Evolutionary conservation across 2,113 vertebrate species (phyloP), one percentile per base, ranked within the genome.

Genomic region (Chlorodrepanis virens): DNA sequence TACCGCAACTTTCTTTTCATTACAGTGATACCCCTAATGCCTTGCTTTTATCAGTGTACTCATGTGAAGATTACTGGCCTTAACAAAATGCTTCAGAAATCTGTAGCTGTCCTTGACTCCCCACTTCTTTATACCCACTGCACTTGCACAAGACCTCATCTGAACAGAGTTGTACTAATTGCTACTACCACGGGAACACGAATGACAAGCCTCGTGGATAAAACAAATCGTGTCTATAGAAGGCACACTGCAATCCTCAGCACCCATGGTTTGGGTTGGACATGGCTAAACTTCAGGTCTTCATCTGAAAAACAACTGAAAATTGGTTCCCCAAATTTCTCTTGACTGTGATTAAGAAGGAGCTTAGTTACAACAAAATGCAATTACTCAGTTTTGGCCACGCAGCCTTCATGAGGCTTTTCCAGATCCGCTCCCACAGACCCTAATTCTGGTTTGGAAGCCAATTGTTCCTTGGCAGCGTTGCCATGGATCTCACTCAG

Each of bases 341-440:
- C 70, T 83, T 10, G 6, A n/a, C 14, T 69, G 57, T 90, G 83
- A 65, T 95, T 96, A 96, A 88, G 83, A 96, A 96, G 80, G 70
- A 94, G 70, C 65, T 87, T 89, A 97, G 96, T 97, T 95, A 97
- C 89, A 97, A 97, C 94, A 96, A 97, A 97, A 97, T 80, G 71
- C 35, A 29, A 97, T 97, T 97, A 97, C 83, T 95, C 72, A 89
- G 90, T 97, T 98, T 98, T 95, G 95, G 95, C 96, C 90, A 94
- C 64, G 97, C 88, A 97, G 96, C 83, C 81, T 93, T 90, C 92
- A 80, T 1, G 5, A 97, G 90, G 83, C 75, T 54, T 96, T 96
- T 87, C 94, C 95, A 97, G 61, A 96, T 97, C 96, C 74, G 92
- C 97, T 98, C 97, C 97, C 97, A 98, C 59, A 31, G 97, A 97